A percentile compares a stretch with the other conserved stretches of the same genome.
These are phyloP conservation scores for Eriocheir sinensis DNA, from an alignment of 1,140 invertebrate genomes.

Conservation along the genomic window DNA sequence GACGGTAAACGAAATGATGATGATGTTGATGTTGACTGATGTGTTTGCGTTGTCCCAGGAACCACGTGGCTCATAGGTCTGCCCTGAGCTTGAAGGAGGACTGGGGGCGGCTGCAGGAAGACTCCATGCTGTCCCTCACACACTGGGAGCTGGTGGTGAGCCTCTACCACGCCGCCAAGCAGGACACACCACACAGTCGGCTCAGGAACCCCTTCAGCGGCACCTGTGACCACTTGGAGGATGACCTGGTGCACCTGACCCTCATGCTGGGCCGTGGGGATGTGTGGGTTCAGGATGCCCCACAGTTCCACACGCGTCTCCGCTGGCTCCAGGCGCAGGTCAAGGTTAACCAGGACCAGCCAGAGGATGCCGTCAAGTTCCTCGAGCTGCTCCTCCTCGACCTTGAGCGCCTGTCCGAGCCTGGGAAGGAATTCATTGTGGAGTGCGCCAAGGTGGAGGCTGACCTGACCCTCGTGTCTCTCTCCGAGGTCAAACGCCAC, in stretches of 20 bases:
- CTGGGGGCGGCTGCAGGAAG: slow-evolving; percentile 23
- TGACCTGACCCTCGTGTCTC: slow-evolving; percentile 27
- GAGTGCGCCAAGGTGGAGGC: not conserved
- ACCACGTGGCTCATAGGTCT: slow-evolving; percentile 57
- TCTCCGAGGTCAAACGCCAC: slow-evolving; percentile 58
- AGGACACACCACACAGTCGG: not conserved
- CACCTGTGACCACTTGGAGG: slow-evolving; percentile 50
- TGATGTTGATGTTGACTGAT: no score
- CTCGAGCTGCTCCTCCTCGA: slow-evolving; percentile 79
- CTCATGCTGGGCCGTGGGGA: slow-evolving; percentile 70
- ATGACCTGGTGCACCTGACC: slow-evolving; percentile 61
- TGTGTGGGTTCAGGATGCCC: slow-evolving; percentile 66
- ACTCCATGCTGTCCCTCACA: slow-evolving; percentile 65
- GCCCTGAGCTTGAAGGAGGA: slow-evolving; percentile 45
- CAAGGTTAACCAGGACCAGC: slow-evolving; percentile 80
- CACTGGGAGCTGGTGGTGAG: slow-evolving; percentile 67
- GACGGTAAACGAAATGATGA: no score
- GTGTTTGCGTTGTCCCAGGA: slow-evolving; percentile 30
- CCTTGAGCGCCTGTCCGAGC: slow-evolving; percentile 48
- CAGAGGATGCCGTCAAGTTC: slow-evolving; percentile 80
- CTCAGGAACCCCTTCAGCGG: slow-evolving; percentile 35
- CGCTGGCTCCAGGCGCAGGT: slow-evolving; percentile 81
- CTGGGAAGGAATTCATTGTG: slow-evolving; percentile 52
- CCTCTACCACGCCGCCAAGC: slow-evolving; percentile 47
- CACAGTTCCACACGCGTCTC: slow-evolving; percentile 67